Conservation (phyloP, 2,113 vertebrate genomes). For the Thalassoma bifasciatum region DNA sequence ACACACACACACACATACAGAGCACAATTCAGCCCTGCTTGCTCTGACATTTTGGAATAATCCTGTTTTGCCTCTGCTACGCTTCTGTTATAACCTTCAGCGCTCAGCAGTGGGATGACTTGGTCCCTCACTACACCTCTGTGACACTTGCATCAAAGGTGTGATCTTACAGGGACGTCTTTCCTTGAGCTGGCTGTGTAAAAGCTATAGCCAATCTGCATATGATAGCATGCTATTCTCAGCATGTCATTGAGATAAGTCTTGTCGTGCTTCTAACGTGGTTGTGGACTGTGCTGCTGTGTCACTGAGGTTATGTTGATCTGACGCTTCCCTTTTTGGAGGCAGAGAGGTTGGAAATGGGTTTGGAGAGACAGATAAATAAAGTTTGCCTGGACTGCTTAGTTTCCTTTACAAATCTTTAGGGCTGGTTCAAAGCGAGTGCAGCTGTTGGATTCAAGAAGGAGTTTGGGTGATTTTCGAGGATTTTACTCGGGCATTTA, state of each 20-base stretch:
- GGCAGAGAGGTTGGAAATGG: not conserved
- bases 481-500: conserved; percentile 32
- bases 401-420: conserved; percentile 4
- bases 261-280: too few relatives aligned
- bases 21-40: too few relatives aligned
- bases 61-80: too few relatives aligned
- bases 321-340: not conserved
- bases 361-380: not conserved
- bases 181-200: too few relatives aligned
- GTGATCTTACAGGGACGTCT: too few relatives aligned
- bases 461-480: conserved; percentile 36
- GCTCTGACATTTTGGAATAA: too few relatives aligned
- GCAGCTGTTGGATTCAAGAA: conserved; percentile 27
- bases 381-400: not conserved
- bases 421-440: not conserved
- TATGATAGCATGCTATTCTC: not conserved
- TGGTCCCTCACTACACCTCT: too few relatives aligned
- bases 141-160: too few relatives aligned
- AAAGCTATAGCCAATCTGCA: not conserved
- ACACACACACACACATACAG: too few relatives aligned
- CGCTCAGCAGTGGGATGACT: too few relatives aligned
- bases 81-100: too few relatives aligned
- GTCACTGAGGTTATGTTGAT: not conserved
- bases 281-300: not conserved
- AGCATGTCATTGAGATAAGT: not conserved